Evolutionary conservation across 2,888 invertebrate species (phyloP), one percentile per base, ranked within the genome.

Genomic region (Eupeodes luniger): DNA sequence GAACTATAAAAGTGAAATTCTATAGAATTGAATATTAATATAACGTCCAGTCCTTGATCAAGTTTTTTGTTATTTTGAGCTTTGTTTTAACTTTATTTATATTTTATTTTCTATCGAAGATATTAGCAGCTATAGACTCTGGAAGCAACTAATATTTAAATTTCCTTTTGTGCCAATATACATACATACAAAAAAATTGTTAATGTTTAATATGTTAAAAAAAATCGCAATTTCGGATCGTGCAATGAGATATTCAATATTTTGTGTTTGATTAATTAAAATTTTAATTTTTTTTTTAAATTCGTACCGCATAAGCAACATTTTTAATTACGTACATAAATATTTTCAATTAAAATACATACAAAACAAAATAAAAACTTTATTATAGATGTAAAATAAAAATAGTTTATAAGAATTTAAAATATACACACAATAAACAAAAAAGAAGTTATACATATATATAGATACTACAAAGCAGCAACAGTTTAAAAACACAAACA

Each of bases 91-190:
- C 4, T 40, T 40, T 1, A 27, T 74, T 67, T 36, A 66, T 27
- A 11, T 55, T 16, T 69, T 14, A 6, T 53, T 36, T 59, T 59
- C 0, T 6, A 10, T 67, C 7, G 10, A 34, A 27, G 5, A 6
- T 27, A 5, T 34, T n/a, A 11, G 14, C 34, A 11, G 9, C n/a
- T 67, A 14, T 9, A 53, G 57, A 79, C 70, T 82, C 86, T 86
- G 86, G 81, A 85, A 70, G 11, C 1, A 66, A 16, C 34, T 53
- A 66, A 67, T 53, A 77, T 16, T 72, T 44, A 70, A 61, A 81
- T 81, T 81, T 86, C 82, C 82, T 62, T 85, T 86, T 70, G 86
- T 86, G 86, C 86, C 86, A 86, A 86, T 82, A 86, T 82, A n/a
- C 81, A 86, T 82, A n/a, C 81, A 66, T 72, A 19, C 47, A 59